These are phyloP conservation scores for Tortrix viridana DNA, from an alignment of 2,888 invertebrate species.

Conservation along the genomic window DNA sequence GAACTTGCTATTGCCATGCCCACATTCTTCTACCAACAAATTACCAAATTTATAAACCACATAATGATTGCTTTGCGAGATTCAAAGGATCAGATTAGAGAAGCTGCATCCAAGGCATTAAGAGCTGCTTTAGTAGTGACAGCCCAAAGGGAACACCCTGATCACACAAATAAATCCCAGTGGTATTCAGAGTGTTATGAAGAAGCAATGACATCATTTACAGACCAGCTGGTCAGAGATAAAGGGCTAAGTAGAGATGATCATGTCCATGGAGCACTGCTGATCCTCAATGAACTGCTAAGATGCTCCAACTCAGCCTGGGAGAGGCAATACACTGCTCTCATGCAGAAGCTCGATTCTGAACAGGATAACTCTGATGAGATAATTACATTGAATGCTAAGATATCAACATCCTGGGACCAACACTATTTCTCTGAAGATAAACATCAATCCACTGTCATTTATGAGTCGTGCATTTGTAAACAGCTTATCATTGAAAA, in stretches of 20 bases:
- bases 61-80: slow-evolving; percentile 96
- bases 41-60: slow-evolving; percentile 94
- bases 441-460: slow-evolving; percentile 64
- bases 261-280: slow-evolving; percentile 94
- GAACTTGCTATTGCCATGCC: slow-evolving; percentile 98
- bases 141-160: slow-evolving; percentile 96
- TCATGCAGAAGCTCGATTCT: slow-evolving; percentile 86
- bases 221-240: slow-evolving; percentile 79
- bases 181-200: slow-evolving; percentile 98
- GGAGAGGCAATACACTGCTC: slow-evolving; percentile 90
- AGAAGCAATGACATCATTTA: slow-evolving; percentile 92
- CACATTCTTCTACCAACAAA: slow-evolving; percentile 97
- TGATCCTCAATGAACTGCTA: slow-evolving; percentile 96
- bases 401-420: slow-evolving; percentile 66
- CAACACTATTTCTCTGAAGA: slow-evolving; percentile 64
- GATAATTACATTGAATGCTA: slow-evolving; percentile 79
- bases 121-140: slow-evolving; percentile 97
- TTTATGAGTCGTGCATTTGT: slow-evolving; percentile 93
- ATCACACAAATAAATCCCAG: slow-evolving; percentile 92
- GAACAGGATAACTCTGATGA: slow-evolving; percentile 79
- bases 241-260: slow-evolving; percentile 93
- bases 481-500: slow-evolving; percentile 92
- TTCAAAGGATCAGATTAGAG: slow-evolving; percentile 94
- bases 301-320: slow-evolving; percentile 94
- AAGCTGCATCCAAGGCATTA: slow-evolving; percentile 96